Base-by-base conservation (phyloP, 2,113 vertebrate genomes). In the Jacana jacana region DNA sequence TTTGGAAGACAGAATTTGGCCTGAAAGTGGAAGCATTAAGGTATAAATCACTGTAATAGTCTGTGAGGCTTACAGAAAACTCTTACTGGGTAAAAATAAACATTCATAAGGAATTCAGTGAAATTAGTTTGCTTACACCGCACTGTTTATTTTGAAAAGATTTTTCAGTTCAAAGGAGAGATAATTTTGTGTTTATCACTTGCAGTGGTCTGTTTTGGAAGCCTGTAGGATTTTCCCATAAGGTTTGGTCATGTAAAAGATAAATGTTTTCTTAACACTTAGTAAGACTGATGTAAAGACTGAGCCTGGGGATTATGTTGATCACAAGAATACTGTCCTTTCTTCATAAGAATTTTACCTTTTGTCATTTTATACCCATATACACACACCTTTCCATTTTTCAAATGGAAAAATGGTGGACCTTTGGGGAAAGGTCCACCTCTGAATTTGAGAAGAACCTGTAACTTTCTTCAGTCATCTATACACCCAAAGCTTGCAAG, bases 41-140 rank as follows among this genome's bases (percentile, higher is more conserved):
- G 72, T 95, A 80, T 89, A 92, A 94, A 95, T 88, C 89, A 92
- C 42, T 80, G 84, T 68, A 86, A 64, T 91, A 39, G 33, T 95
- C 30, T 57, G 33, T 65, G 84, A 86, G 89, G 69, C 49, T 94
- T 80, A 83, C 66, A 94, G 77, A 91, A 94, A 61, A 91, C 81
- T 84, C 55, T 72, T 72, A 10, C 46, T 61, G 31, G 78, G 75
- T 11, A 17, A 28, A 89, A 82, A 91, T 66, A 76, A 94, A 86
- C 60, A 93, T 91, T 88, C 69, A 23, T 89, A 48, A 80, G 94
- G 88, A 94, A 76, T 87, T 90, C 88, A n/a, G 40, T 86, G 88
- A 89, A 93, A 97, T 95, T 85, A 85, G 25, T 48, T 93, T 95
- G 63, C 92, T 88, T 96, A 42, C 95, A 73, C 89, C 63, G 11